A percentile compares a stretch with the other conserved stretches of the same genome.
phyloP scores from a whole-genome alignment of 2,113 vertebrate genomes.

The Rhinoderma darwinii region DNA sequence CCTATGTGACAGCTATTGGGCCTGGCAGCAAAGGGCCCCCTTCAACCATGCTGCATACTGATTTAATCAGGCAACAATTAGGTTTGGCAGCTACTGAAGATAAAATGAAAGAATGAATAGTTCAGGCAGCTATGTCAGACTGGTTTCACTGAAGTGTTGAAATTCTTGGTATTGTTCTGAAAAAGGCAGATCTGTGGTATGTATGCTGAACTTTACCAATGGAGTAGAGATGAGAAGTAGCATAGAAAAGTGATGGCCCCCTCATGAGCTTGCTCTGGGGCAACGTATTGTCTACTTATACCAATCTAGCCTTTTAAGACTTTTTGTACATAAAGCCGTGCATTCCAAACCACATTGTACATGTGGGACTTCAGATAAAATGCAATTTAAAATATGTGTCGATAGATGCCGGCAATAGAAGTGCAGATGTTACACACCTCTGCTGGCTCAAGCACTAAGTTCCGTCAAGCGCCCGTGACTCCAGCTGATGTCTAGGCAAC shows the following conservation, averaged over 20 bases:
- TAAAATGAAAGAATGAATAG: slow-evolving; percentile 26
- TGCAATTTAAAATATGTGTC: background rate
- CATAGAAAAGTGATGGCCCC: slow-evolving; percentile 16
- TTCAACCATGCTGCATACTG: background rate
- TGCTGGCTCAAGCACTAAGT: too few species aligned
- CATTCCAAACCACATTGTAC: slow-evolving; percentile 2
- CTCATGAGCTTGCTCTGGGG: background rate
- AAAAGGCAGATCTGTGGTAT: slow-evolving; percentile 6
- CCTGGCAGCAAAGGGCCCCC: slow-evolving; percentile 19
- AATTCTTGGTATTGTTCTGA: slow-evolving; percentile 1
- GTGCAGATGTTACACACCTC: too few species aligned
- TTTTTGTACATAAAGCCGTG: background rate
- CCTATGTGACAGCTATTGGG: slow-evolving; percentile 22
- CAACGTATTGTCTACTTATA: slow-evolving; percentile 10
- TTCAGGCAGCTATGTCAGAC: slow-evolving; percentile 1
- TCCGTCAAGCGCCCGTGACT: too few species aligned
- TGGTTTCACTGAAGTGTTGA: background rate
- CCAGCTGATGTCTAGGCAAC: too few species aligned
- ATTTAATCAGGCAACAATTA: slow-evolving; percentile 28
- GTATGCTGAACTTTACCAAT: background rate
- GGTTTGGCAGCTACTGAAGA: slow-evolving; percentile 18
- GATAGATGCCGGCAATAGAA: background rate
- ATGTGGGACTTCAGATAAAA: background rate
- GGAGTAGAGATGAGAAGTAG: slow-evolving; percentile 2
- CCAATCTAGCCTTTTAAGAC: background rate